Evolutionary conservation across 2,113 vertebrate genomes (phyloP).

Genomic region (Anolis sagrei): DNA sequence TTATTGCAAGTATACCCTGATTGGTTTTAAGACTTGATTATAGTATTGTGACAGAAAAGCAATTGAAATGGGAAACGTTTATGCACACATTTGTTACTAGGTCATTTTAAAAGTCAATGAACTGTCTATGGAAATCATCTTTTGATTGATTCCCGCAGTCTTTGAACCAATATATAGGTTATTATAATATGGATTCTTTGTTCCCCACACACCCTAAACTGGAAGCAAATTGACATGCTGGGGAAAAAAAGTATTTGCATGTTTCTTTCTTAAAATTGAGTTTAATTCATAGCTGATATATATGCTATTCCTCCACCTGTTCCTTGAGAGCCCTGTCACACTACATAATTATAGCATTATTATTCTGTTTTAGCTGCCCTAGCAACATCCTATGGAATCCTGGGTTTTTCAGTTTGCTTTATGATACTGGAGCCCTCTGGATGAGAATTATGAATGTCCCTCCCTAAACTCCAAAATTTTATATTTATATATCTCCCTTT

Average conservation of each 20-base stretch:
- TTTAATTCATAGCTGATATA: not conserved
- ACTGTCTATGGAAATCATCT: not conserved
- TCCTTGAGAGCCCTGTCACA: too few species aligned
- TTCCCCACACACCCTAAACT: not conserved
- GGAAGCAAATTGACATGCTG: not conserved
- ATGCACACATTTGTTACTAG: not conserved
- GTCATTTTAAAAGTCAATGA: not conserved
- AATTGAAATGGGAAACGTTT: slow-evolving; percentile 17
- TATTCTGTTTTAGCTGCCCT: too few species aligned
- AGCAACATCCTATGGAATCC: too few species aligned
- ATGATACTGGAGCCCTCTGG: too few species aligned
- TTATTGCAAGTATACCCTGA: not conserved
- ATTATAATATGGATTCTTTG: not conserved
- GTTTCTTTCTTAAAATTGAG: not conserved
- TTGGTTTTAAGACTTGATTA: slow-evolving; percentile 12
- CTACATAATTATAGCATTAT: too few species aligned
- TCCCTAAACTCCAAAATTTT: too few species aligned
- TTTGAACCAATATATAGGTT: slow-evolving; percentile 9
- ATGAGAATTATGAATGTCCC: too few species aligned
- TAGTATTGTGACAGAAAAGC: slow-evolving; percentile 5
- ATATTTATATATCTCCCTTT: too few species aligned
- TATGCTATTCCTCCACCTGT: too few species aligned
- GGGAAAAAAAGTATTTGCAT: not conserved
- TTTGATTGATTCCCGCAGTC: not conserved
- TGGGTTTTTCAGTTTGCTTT: too few species aligned